A percentile compares a stretch with the other conserved stretches of the same genome.
Evolutionary conservation across 1,140 invertebrate species (phyloP).

Genomic region (Neodiprion virginianus): DNA sequence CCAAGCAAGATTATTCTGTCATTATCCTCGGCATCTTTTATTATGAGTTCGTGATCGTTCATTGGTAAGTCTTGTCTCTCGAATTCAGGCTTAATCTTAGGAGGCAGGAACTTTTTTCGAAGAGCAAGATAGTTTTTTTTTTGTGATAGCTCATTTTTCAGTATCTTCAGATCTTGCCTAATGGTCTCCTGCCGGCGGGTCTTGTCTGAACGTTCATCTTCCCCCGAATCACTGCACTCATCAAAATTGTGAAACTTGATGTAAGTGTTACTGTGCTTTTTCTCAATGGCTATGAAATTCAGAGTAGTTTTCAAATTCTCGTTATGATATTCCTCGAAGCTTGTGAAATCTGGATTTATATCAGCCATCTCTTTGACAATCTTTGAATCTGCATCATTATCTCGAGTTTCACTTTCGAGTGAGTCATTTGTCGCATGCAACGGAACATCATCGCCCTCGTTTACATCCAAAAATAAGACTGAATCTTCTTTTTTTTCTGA

Average conservation of each 20-base stretch:
- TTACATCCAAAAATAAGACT: too few relatives aligned
- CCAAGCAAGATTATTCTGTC: too few relatives aligned
- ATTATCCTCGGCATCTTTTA: not conserved
- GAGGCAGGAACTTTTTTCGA: constrained; percentile 39
- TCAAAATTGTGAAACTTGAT: too few relatives aligned
- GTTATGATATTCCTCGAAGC: not conserved
- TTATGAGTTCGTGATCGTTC: not conserved
- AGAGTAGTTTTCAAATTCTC: not conserved
- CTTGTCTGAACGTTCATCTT: not conserved
- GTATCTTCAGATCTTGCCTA: not conserved
- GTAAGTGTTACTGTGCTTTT: not conserved
- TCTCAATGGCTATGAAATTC: not conserved
- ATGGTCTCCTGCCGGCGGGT: not conserved
- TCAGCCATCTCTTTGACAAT: not conserved
- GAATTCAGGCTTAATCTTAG: constrained; percentile 49
- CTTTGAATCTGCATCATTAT: not conserved
- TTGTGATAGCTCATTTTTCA: constrained; percentile 26
- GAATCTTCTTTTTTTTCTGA: not conserved
- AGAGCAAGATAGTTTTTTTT: constrained; percentile 35
- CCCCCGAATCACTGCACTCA: not conserved
- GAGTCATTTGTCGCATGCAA: not conserved
- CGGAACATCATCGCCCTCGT: not conserved
- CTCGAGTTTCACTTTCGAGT: not conserved
- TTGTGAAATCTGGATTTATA: not conserved
- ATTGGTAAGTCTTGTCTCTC: constrained; percentile 42